Evolutionary conservation across 2,113 vertebrate genomes (phyloP).

Genomic region (Paradoxurus hermaphroditus): DNA sequence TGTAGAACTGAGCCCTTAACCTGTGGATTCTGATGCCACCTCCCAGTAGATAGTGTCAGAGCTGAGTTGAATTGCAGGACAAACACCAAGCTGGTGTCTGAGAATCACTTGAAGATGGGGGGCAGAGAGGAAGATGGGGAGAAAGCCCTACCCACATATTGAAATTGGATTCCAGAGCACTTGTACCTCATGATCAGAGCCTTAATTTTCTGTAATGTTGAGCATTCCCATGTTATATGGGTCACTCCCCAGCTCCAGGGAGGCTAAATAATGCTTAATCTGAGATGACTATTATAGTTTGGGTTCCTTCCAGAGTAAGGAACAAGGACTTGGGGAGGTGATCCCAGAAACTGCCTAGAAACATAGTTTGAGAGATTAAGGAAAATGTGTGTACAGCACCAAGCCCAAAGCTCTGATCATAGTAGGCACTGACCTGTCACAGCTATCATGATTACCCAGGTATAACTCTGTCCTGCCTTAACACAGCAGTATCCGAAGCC

Average conservation of each 20-base stretch:
- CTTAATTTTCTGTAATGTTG: not conserved
- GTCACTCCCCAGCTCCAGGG: not conserved
- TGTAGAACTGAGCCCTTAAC: not conserved
- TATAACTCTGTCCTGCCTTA: not conserved
- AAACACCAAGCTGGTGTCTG: not conserved
- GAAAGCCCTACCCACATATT: not conserved
- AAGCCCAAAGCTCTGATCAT: not conserved
- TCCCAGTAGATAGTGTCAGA: not conserved
- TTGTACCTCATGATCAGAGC: not conserved
- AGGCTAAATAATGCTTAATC: not conserved
- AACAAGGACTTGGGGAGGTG: not conserved
- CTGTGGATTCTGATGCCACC: not conserved
- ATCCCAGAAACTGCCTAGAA: not conserved
- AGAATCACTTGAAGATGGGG: not conserved
- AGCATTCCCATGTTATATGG: accelerated
- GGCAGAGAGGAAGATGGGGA: too few species aligned
- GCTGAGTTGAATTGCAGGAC: not conserved
- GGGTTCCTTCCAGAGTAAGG: not conserved
- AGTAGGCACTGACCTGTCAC: too few species aligned
- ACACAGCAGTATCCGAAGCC: not conserved
- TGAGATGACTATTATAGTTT: not conserved
- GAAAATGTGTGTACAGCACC: not conserved
- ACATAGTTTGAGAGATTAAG: not conserved
- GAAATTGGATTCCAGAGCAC: not conserved
- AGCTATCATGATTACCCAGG: not conserved